Conservation (phyloP, 1,140 invertebrate species). For the Pemphigus obesinymphae region DNA sequence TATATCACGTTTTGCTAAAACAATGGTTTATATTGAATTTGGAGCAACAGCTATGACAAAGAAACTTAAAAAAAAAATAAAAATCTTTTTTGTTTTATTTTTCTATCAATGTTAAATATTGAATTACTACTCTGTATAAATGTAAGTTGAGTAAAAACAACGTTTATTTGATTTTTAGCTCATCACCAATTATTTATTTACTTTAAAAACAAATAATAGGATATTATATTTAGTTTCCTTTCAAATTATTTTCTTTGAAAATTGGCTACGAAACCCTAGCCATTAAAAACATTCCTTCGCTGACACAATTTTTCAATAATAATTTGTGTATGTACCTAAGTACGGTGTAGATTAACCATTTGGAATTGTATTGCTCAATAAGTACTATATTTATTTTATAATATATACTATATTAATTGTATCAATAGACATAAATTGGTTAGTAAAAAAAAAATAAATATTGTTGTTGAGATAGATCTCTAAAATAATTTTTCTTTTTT, state of each 20-base stretch:
- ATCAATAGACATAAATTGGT: background rate
- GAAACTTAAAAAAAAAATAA: background rate
- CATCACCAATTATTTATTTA: background rate
- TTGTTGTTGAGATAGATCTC: slow-evolving; percentile 21
- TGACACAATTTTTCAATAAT: background rate
- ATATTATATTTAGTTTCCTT: background rate
- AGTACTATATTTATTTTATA: slow-evolving; percentile 18
- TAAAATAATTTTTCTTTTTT: slow-evolving; percentile 18
- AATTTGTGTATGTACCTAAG: background rate
- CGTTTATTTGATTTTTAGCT: background rate
- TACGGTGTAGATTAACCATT: slow-evolving; percentile 9
- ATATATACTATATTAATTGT: background rate
- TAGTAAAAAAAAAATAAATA: slow-evolving; percentile 6
- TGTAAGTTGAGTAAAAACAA: background rate
- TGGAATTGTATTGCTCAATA: slow-evolving; percentile 22
- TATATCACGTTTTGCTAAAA: background rate
- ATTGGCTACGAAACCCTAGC: background rate
- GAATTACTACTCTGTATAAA: slow-evolving; percentile 5
- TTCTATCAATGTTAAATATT: background rate
- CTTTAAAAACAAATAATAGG: background rate
- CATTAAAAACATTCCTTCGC: slow-evolving; percentile 3
- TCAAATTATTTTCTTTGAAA: background rate
- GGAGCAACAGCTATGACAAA: background rate
- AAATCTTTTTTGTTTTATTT: background rate
- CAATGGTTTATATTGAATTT: background rate